phyloP scores from a whole-genome alignment of 1,140 invertebrate species.

The Leptonema lineaticorne region DNA sequence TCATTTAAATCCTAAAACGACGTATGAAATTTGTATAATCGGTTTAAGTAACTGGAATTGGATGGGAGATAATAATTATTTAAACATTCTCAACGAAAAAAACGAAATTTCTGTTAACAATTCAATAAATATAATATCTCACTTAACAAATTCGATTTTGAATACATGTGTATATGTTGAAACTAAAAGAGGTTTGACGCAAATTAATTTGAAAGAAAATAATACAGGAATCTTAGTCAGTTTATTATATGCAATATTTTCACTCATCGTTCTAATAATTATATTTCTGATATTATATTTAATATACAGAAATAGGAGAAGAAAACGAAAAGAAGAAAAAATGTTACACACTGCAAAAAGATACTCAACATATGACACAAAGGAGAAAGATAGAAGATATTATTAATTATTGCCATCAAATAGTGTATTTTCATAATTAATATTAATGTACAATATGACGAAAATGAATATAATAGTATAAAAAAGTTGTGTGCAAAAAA shows the following conservation, averaged over 20 bases:
- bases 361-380: background rate
- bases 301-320: background rate
- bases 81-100: background rate
- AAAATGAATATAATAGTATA: background rate
- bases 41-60: slow-evolving; percentile 11
- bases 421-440: too few relatives aligned
- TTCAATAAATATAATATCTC: background rate
- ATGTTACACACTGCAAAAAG: background rate
- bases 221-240: too few relatives aligned
- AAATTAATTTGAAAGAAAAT: too few relatives aligned
- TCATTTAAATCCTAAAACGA: background rate
- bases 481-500: background rate
- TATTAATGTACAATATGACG: slow-evolving; percentile 2
- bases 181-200: background rate
- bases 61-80: background rate
- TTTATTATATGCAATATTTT: background rate
- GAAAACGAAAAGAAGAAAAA: background rate
- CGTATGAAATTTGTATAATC: background rate
- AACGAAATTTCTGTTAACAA: background rate
- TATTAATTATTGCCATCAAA: background rate
- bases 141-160: background rate
- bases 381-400: background rate
- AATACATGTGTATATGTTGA: too few relatives aligned
- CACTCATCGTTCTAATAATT: background rate
- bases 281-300: background rate